These are phyloP conservation scores for Mylabris phalerata DNA, from an alignment of 1,140 invertebrate genomes.

Conservation along the genomic window DNA sequence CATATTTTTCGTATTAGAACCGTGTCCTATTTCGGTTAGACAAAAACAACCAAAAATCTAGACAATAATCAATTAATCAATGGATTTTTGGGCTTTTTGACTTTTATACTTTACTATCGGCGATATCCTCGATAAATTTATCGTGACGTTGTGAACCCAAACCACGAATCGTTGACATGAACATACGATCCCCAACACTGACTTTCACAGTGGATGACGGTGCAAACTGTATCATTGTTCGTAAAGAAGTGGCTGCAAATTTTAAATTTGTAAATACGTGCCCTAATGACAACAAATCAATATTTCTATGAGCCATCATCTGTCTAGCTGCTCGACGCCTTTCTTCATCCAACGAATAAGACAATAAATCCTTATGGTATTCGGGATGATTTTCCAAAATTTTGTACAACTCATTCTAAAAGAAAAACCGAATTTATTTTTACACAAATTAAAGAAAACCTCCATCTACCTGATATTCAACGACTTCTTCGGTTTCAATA, in stretches of 20 bases:
- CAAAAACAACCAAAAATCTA: slow-evolving; percentile 76
- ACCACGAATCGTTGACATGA: slow-evolving; percentile 57
- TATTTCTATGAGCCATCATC: slow-evolving; percentile 53
- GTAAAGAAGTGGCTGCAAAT: slow-evolving; percentile 42
- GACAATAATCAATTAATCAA: no score
- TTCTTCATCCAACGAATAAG: slow-evolving; percentile 51
- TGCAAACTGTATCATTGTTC: slow-evolving; percentile 15
- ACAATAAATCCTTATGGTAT: slow-evolving; percentile 4
- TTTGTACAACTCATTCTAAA: slow-evolving; percentile 17
- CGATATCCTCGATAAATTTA: slow-evolving; percentile 56
- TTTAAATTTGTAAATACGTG: slow-evolving; percentile 11
- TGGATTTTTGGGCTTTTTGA: no score
- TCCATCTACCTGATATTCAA: slow-evolving; percentile 57
- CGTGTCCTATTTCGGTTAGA: slow-evolving; percentile 89
- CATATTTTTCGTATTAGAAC: slow-evolving; percentile 87
- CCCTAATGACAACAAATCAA: background rate
- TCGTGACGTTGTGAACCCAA: slow-evolving; percentile 70
- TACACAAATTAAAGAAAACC: background rate
- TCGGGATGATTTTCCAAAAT: slow-evolving; percentile 14
- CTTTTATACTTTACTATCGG: slow-evolving; percentile 52
- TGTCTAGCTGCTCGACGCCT: slow-evolving; percentile 56
- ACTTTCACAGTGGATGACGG: slow-evolving; percentile 22
- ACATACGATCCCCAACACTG: slow-evolving; percentile 41
- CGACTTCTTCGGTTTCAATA: slow-evolving; percentile 61
- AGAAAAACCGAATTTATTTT: background rate